Conservation (phyloP, 2,113 vertebrate genomes). For the Clarias macrocephalus region DNA sequence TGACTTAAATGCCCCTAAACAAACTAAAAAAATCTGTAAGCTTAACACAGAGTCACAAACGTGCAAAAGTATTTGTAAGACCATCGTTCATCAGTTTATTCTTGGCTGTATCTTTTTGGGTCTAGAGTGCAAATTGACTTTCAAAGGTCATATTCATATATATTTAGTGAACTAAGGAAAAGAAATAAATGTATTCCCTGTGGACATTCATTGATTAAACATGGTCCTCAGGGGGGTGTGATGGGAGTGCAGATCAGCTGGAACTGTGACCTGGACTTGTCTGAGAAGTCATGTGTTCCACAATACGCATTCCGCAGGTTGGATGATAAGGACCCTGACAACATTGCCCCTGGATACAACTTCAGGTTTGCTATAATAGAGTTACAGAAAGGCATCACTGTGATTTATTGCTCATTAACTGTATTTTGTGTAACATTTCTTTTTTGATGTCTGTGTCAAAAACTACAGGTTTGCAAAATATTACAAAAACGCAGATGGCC, state of each 20-base stretch:
- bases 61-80: not conserved
- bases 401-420: not conserved
- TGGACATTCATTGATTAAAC: not conserved
- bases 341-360: constrained; percentile 85
- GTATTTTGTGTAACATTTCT: not conserved
- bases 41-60: not conserved
- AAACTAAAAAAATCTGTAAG: no score
- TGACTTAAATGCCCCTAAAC: no score
- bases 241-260: constrained; percentile 70
- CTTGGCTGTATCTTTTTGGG: not conserved
- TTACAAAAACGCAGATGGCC: constrained; percentile 63
- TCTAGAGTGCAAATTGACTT: not conserved
- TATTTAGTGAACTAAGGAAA: not conserved
- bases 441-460: not conserved
- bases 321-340: constrained; percentile 73
- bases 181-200: not conserved
- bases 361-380: constrained; percentile 70
- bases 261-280: constrained; percentile 78
- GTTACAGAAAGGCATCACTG: not conserved
- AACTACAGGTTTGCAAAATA: constrained; percentile 82
- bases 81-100: not conserved
- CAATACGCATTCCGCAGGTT: constrained; percentile 82
- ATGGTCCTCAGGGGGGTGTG: constrained; percentile 76
- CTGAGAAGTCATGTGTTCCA: constrained; percentile 72
- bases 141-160: not conserved